These are phyloP conservation scores for Datnioides undecimradiatus DNA, from an alignment of 2,113 vertebrate genomes.

Conservation along the genomic window DNA sequence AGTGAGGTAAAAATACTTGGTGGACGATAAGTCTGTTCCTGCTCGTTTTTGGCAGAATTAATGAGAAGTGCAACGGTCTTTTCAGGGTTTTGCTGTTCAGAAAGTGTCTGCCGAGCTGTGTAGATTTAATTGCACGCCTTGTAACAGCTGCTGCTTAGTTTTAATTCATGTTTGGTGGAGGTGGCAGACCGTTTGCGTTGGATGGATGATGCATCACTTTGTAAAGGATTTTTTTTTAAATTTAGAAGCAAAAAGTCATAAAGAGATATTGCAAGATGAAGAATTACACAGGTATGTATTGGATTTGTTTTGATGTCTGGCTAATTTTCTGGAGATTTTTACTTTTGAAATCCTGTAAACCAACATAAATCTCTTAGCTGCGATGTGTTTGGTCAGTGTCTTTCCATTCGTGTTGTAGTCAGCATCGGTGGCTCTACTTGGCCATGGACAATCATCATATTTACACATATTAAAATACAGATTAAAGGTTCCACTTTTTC, in stretches of 20 bases:
- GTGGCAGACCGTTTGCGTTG: neutral
- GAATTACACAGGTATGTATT: neutral
- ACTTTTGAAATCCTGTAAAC: neutral
- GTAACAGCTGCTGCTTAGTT: neutral
- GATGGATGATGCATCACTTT: neutral
- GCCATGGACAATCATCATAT: neutral
- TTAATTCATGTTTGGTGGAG: neutral
- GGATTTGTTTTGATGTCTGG: neutral
- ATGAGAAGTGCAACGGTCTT: neutral
- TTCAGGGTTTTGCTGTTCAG: neutral
- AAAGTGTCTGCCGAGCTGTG: neutral
- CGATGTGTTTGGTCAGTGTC: neutral
- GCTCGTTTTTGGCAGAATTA: neutral
- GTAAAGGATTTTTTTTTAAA: neutral
- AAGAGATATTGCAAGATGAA: neutral
- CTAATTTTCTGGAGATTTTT: neutral
- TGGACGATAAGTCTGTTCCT: neutral
- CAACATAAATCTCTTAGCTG: neutral
- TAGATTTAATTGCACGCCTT: neutral
- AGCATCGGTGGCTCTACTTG: neutral
- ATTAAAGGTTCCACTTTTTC: neutral
- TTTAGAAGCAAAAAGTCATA: neutral
- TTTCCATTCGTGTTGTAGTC: neutral
- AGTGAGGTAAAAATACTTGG: neutral
- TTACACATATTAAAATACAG: neutral